phyloP scores from a whole-genome alignment of 2,113 vertebrate species.

The Theristicus caerulescens region DNA sequence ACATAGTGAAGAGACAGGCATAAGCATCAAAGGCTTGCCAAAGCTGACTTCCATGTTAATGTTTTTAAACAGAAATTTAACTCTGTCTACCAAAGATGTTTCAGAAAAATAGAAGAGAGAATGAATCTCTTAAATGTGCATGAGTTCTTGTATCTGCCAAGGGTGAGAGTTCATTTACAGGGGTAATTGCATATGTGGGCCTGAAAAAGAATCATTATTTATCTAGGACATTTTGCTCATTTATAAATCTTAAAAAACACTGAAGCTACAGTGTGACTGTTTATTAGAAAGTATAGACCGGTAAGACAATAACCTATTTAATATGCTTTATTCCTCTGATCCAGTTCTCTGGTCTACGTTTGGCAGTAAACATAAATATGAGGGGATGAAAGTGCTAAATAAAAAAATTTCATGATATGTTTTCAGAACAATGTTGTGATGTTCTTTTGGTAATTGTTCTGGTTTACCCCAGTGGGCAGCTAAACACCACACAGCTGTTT shows the following conservation, averaged over 20 bases:
- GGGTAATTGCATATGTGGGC: background rate
- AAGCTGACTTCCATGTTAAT: background rate
- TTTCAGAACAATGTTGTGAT: background rate
- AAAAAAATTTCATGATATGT: background rate
- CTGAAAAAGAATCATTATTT: background rate
- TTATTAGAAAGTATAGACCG: background rate
- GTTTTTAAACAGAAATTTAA: slow-evolving; percentile 3
- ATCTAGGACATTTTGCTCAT: background rate
- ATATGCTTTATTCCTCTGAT: background rate
- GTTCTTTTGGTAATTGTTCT: background rate
- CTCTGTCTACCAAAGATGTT: background rate
- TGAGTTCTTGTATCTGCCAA: background rate
- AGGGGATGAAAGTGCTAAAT: background rate
- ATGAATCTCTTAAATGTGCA: background rate
- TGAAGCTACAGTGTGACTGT: background rate
- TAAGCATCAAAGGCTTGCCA: background rate
- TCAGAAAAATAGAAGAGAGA: background rate
- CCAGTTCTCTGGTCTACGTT: background rate
- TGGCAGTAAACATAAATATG: background rate
- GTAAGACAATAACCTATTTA: background rate
- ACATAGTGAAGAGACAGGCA: background rate
- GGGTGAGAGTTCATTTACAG: background rate
- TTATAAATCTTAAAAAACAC: background rate
- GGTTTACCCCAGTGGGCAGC: too few relatives aligned
- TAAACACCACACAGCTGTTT: too few relatives aligned